Base-by-base conservation (phyloP, 2,888 invertebrate genomes). In the Keiferia lycopersicella region DNA sequence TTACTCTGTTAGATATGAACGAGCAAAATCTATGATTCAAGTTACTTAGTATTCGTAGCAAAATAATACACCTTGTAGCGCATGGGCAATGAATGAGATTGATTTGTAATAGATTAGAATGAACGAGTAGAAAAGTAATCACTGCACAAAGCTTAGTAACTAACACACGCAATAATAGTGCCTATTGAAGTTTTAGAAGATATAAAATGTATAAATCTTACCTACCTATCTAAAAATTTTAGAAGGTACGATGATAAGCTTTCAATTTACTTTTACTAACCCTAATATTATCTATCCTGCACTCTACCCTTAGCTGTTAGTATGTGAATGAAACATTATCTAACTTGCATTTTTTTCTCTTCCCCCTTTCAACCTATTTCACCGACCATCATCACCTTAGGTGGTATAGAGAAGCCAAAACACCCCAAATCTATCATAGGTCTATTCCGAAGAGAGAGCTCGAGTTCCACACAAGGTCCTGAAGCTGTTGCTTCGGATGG, bases 401-500 rank as follows among this genome's bases (percentile, higher is more conserved):
- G 96, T 92, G 96, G 96, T 79, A 95, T 97, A 87, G 96, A 96
- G 88, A 96, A 96, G 93, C 96, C 96, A 86, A 95, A 96, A 91
- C 93, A 94, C 90, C 94, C 95, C 75, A 96, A 96, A 89, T 96
- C 97, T 87, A 96, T 97, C 88, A 96, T 97, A 93, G 97, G 97
- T 88, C 93, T 97, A 69, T 97, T 97, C 91, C 94, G 96, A 79
- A 94, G 96, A 79, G 97, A 97, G 83, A 96, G 96, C 84, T 93
- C 94, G 72, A 94, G 95, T 75, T 96, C 96, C 0, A 94, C 94
- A 63, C 94, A 94, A 73, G 93, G 92, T 0, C 82, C 83, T 30
- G 93, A 92, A 56, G 86, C 92, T 62, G 91, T 91, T 61, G 83
- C 92, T 20, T 94, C 93, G 61, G 94, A 94, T 70, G 93, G 93